A percentile compares a stretch with the other conserved stretches of the same genome.
Evolutionary conservation across 2,113 vertebrate species (phyloP).

Genomic region (Microcebus jonahi): DNA sequence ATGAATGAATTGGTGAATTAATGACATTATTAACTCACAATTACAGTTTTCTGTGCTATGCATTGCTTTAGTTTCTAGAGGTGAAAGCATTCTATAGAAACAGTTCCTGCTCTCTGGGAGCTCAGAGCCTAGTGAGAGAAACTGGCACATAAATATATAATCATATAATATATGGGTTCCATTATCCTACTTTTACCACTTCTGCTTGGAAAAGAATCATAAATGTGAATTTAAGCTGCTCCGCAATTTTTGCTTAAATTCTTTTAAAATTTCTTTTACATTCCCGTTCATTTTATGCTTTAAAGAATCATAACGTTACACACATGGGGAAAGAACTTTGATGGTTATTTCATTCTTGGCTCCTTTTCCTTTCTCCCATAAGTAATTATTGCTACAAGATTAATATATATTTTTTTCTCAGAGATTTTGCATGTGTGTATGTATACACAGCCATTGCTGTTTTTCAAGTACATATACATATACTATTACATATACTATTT

Average conservation of each 20-base stretch:
- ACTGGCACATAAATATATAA: neutral
- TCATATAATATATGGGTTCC: neutral
- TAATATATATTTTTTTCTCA: neutral
- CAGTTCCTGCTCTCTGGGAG: neutral
- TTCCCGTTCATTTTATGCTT: neutral
- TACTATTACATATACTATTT: neutral
- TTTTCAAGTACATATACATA: neutral
- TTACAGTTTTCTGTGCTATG: neutral
- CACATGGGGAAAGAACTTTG: neutral
- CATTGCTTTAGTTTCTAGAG: neutral
- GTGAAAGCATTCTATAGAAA: neutral
- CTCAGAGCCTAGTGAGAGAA: neutral
- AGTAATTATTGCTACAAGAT: neutral
- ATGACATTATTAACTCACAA: neutral
- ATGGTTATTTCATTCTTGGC: neutral
- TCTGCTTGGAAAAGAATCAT: conserved; percentile 22
- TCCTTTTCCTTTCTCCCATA: neutral
- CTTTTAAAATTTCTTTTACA: neutral
- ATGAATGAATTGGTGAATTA: neutral
- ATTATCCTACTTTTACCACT: neutral
- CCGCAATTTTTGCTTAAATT: neutral
- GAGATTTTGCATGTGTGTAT: neutral
- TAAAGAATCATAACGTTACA: neutral
- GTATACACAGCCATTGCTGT: neutral
- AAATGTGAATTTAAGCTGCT: neutral